Conservation (phyloP, 92 coral and sea anemone species). For the Phenganax marumi region DNA sequence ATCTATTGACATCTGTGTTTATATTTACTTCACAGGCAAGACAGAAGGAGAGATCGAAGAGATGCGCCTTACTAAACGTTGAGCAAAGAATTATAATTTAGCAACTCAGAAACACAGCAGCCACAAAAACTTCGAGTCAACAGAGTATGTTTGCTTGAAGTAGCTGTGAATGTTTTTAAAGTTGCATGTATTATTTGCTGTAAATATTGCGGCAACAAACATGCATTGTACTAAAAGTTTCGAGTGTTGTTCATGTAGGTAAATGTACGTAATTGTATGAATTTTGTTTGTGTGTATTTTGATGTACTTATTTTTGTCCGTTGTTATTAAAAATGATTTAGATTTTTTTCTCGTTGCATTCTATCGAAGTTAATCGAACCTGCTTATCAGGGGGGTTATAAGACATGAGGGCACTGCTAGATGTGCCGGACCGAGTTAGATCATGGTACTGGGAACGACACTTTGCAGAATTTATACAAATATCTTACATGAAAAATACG, state of each 20-base stretch:
- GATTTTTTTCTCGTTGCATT: too few species aligned
- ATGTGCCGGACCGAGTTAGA: too few species aligned
- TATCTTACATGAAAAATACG: not conserved
- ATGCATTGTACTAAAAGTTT: slow-evolving; percentile 49
- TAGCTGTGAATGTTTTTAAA: not conserved
- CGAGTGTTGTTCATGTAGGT: slow-evolving; percentile 69
- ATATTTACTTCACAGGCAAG: not conserved
- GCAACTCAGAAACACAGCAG: not conserved
- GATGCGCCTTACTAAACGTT: slow-evolving; percentile 21
- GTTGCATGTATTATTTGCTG: too few species aligned
- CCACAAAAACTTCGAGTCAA: not conserved
- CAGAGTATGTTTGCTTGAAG: not conserved
- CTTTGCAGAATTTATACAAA: too few species aligned
- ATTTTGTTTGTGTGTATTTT: not conserved
- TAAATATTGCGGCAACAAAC: not conserved
- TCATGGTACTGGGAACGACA: too few species aligned
- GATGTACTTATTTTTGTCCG: not conserved
- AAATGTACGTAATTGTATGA: not conserved
- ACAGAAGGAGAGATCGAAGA: slow-evolving; percentile 38
- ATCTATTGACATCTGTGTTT: not conserved
- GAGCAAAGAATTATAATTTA: not conserved
- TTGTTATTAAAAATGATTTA: not conserved
- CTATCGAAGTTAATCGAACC: too few species aligned
- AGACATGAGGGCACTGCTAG: too few species aligned
- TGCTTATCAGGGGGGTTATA: too few species aligned